Base-by-base conservation (phyloP, 2,113 vertebrate genomes). In the Misgurnus mizolepis region DNA sequence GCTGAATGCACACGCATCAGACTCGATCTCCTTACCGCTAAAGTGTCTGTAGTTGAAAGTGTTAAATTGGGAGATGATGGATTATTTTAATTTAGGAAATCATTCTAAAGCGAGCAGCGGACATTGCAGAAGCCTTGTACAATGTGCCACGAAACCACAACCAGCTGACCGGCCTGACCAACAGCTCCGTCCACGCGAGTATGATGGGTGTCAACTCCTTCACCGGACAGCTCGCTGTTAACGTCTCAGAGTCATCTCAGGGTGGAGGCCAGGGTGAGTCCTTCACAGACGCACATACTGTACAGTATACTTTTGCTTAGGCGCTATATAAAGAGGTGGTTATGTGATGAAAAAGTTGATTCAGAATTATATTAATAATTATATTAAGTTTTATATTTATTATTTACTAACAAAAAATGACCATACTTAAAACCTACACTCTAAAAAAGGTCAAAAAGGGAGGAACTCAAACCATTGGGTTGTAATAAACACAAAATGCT, bases 181-280 rank as follows among this genome's bases (percentile, higher is more conserved):
- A 96, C 90, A 94, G 93, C 61, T 95, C 97, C 0, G 94, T 96
- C 83, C 98, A 99, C 14, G 90, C 93, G 0, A 94, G 96, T 65
- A 98, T 98, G 96, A 99, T 98, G 96, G 96, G 95, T 1, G 97
- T 98, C 80, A 98, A 98, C 80, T 98, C 97, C 82, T 99, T 99
- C 89, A 94, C 95, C 0, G 96, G 98, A 83, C 98, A 99, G 85
- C 94, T 98, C 85, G 96, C 97, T 0, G 97, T 99, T 88, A 99
- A 98, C 3, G 96, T 99, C 72, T 95, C 98, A 0, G 98, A 99
- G 85, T 90, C 96, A 11, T 89, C 96, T 15, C 97, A 97, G 89
- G 95, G 92, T 89, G 94, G 94, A 89, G 97, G 96, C 88, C 98
- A 98, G 92, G 97, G 97, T 98, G 89, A 94, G 45, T 17, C 10